Evolutionary conservation across 2,113 vertebrate genomes (phyloP), one percentile per base, ranked within the genome.

Genomic region (Mastomys natalensis): DNA sequence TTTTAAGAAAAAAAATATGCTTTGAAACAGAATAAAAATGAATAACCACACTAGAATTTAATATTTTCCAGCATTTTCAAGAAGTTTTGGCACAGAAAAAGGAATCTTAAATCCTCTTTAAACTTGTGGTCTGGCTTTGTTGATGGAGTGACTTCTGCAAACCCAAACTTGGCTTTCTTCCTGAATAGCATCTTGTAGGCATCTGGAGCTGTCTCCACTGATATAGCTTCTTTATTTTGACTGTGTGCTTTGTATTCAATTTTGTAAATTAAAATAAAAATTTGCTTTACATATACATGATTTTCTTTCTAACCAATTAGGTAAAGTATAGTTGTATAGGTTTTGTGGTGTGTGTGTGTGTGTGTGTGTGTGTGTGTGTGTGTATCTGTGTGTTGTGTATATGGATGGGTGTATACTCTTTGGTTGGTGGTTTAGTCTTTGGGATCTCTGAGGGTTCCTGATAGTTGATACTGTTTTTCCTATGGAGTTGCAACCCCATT

Each of bases 1-100:
- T 37, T 58, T 84, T 66, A 92, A 94, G 16, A n/a, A 13, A 62
- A 81, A 96, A 48, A 34, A 21, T 89, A 93, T 89, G 2, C 5
- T n/a, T 58, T 51, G 31, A 93, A 72, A 29, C 3, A 31, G 34
- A 90, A 78, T 11, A 85, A 93, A 90, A 95, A 15, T 31, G 81
- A 94, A 92, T 85, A 86, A 68, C 66, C 3, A 74, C 3, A 4
- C 10, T 11, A 43, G 6, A 4, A 95, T 17, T 37, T 70, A 89
- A 87, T 7, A 12, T 64, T 96, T 95, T 84, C 55, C 45, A 26
- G 0, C 22, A 87, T 64, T 78, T 95, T 62, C 85, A 72, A 85
- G 70, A 96, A 93, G 51, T 40, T 9, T 94, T 95, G 37, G 43
- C 53, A 11, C 1, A 72, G 22, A 12, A 84, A 87, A 88, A 24